phyloP scores from a whole-genome alignment of 2,797 vertebrate genomes.

The Agapornis canus region DNA sequence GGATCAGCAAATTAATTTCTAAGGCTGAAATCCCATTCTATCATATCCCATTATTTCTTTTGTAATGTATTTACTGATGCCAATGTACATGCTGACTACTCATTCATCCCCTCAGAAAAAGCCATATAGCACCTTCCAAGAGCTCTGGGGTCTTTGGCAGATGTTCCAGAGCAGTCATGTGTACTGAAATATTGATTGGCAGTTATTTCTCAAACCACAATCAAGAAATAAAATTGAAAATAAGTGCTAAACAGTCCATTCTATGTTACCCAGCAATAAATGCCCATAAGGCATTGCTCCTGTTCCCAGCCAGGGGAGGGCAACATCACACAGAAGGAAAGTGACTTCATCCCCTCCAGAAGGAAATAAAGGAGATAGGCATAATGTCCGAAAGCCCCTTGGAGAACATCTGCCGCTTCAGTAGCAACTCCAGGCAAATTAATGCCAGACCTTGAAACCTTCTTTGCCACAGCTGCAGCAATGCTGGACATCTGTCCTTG shows the following conservation, averaged over 20 bases:
- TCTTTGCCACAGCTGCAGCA: background rate
- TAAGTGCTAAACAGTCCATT: background rate
- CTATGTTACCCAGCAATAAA: background rate
- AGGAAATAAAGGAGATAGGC: background rate
- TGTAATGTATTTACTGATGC: background rate
- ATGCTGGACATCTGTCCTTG: background rate
- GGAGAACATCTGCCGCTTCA: background rate
- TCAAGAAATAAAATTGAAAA: background rate
- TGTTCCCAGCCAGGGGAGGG: background rate
- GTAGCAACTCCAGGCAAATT: background rate
- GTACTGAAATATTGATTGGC: background rate
- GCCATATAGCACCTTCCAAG: background rate
- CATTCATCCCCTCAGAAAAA: background rate
- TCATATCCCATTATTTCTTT: background rate
- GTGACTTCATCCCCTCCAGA: background rate
- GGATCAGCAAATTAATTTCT: constrained; percentile 33
- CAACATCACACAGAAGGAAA: background rate
- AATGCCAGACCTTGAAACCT: rapidly evolving
- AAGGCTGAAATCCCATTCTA: background rate
- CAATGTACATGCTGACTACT: background rate
- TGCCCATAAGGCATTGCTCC: background rate
- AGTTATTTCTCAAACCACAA: background rate
- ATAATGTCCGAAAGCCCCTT: background rate
- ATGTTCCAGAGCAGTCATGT: background rate
- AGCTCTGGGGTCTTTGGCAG: background rate